These are phyloP conservation scores for Stichodactyla mertensii DNA, from an alignment of 64 coral and sea anemone species.

Conservation along the genomic window DNA sequence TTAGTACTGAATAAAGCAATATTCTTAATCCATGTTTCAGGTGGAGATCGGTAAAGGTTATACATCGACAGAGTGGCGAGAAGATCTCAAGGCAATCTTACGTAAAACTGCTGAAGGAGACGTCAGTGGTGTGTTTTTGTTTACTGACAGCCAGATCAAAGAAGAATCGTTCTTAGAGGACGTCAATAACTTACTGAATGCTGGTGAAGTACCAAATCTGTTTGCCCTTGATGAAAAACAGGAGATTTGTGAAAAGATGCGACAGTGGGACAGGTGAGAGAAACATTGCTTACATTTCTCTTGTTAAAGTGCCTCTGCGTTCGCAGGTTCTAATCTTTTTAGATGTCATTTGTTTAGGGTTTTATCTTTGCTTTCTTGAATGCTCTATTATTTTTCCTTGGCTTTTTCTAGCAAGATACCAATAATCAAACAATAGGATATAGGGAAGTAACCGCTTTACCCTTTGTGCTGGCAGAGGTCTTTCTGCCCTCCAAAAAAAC, in stretches of 20 bases:
- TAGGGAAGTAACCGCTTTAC: no score
- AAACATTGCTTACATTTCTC: not conserved
- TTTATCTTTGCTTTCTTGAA: no score
- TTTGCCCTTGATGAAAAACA: conserved; percentile 97
- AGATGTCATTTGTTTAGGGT: no score
- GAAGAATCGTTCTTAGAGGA: conserved; percentile 98
- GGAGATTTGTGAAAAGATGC: conserved; percentile 99
- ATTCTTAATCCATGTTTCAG: conserved; percentile 18
- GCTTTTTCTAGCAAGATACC: no score
- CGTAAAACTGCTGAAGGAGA: conserved; percentile 96
- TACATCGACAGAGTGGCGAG: conserved; percentile 94
- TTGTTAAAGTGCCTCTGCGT: not conserved
- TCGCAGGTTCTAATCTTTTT: no score
- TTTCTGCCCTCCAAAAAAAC: not conserved
- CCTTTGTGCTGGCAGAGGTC: no score
- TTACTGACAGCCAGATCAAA: conserved; percentile 99
- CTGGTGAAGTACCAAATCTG: conserved; percentile 94
- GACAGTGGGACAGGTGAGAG: conserved; percentile 75
- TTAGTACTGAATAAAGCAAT: not conserved
- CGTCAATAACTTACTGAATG: conserved; percentile 94
- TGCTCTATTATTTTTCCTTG: no score
- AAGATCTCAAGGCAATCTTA: conserved; percentile 94
- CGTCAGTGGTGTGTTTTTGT: conserved; percentile 93
- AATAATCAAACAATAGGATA: no score
- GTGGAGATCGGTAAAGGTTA: conserved; percentile 99